Base-by-base conservation (phyloP, 37 sponge, comb jelly and placozoan species). In the Tethya wilhelma region DNA sequence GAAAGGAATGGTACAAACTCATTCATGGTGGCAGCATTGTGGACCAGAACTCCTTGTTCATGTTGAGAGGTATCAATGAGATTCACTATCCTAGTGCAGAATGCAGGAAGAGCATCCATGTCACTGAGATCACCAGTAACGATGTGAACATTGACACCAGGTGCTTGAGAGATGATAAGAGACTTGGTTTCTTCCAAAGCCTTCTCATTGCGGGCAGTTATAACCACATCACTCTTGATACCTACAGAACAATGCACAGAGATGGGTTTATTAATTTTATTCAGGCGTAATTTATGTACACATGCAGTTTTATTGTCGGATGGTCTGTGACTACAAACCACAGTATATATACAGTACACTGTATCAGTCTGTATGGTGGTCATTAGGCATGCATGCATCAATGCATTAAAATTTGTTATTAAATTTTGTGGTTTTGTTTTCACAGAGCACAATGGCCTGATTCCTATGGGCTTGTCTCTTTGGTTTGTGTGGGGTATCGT, bases 21-120 rank as follows among this genome's bases (percentile, higher is more conserved):
- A 0, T 78, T 78, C 56, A 79, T 44, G 0, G 74, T 79, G 6
- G 83, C 97, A 17, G 94, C 93, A 85, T 93, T 90, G 86, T 90
- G 84, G 20, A 92, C 71, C 26, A 96, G 82, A 3, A 90, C 63
- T 17, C 38, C 82, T 42, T 63, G 69, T 1, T 62, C 29, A 69
- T 83, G 78, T 40, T 71, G 67, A 7, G 65, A 44, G 20, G 34
- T 34, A 36, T 77, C 78, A 1, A 45, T 19, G 7, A 38, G 14
- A 38, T 58, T 73, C 65, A 55, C 12, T 1, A 56, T 19, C 33
- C 60, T 49, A 8, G 64, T 22, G 39, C 40, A 40, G 9, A 83
- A 14, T n/a, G 84, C 30, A 32, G 64, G 49, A 44, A 93, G 59
- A 0, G 59, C 2, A 0, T 53, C 67, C 23, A 86, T 55, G n/a